phyloP scores from a whole-genome alignment of 1,140 invertebrate genomes.

The Scylla paramamosain region DNA sequence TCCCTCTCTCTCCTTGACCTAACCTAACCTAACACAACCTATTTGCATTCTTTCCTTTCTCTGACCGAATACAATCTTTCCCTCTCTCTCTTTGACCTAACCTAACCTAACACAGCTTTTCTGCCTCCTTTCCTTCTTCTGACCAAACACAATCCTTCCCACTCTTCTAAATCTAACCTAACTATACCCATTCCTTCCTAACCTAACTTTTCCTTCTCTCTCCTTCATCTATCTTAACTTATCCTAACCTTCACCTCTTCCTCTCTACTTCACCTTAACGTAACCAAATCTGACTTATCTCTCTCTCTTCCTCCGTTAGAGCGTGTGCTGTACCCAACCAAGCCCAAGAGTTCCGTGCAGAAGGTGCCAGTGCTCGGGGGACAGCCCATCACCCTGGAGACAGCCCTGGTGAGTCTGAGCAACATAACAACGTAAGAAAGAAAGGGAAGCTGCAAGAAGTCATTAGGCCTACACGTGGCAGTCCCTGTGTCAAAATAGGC shows the following conservation, averaged over 20 bases:
- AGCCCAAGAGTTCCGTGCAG: constrained; percentile 56
- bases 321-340: constrained; percentile 53
- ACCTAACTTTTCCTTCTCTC: not conserved
- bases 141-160: not conserved
- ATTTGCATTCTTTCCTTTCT: not conserved
- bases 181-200: not conserved
- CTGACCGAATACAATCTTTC: too few relatives aligned
- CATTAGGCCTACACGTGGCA: too few relatives aligned
- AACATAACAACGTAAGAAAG: not conserved
- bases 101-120: not conserved
- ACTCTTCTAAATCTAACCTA: not conserved
- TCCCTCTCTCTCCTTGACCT: not conserved
- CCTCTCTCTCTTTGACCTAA: not conserved
- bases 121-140: not conserved
- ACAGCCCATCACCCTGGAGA: constrained; percentile 44
- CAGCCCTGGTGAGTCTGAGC: constrained; percentile 48
- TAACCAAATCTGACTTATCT: not conserved
- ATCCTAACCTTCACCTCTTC: too few relatives aligned
- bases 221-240: not conserved
- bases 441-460: too few relatives aligned
- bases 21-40: not conserved
- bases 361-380: constrained; percentile 62
- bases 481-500: too few relatives aligned
- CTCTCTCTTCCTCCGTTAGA: constrained; percentile 3
- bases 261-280: not conserved